Conservation (phyloP, 2,888 invertebrate species). For the Anorthoa munda region DNA sequence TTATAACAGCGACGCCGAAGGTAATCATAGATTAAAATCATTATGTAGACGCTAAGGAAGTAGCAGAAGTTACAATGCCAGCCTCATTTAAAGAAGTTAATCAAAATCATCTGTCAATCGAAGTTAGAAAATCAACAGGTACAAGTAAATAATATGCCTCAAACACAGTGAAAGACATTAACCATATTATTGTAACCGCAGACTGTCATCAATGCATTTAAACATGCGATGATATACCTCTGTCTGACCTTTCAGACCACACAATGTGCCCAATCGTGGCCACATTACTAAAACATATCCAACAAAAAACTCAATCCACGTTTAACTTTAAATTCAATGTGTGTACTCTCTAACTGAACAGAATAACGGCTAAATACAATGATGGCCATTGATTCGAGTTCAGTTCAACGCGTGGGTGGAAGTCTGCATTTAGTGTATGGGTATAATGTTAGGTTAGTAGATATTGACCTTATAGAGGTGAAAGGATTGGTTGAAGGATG, state of each 20-base stretch:
- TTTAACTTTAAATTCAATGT: constrained; percentile 61
- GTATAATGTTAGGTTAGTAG: constrained; percentile 51
- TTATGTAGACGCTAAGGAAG: background rate
- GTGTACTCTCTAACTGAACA: constrained; percentile 45
- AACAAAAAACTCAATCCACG: constrained; percentile 49
- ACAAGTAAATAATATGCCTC: background rate
- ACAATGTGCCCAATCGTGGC: constrained; percentile 50
- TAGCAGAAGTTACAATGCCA: background rate
- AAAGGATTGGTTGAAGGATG: constrained; percentile 56
- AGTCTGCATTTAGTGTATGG: constrained; percentile 64
- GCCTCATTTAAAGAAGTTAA: background rate
- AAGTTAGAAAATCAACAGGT: background rate
- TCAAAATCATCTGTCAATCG: background rate
- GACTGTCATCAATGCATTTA: constrained; percentile 27
- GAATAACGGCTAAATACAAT: constrained; percentile 69
- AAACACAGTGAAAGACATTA: background rate
- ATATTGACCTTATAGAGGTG: constrained; percentile 63
- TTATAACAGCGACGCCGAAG: background rate
- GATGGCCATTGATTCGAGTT: constrained; percentile 75
- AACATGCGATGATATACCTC: constrained; percentile 32
- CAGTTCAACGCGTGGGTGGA: constrained; percentile 75
- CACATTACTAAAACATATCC: constrained; percentile 43
- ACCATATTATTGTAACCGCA: constrained; percentile 1
- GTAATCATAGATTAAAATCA: too few species aligned
- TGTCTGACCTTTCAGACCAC: constrained; percentile 35